phyloP scores from a whole-genome alignment of 1,140 invertebrate genomes.

The Mamestra configurata region DNA sequence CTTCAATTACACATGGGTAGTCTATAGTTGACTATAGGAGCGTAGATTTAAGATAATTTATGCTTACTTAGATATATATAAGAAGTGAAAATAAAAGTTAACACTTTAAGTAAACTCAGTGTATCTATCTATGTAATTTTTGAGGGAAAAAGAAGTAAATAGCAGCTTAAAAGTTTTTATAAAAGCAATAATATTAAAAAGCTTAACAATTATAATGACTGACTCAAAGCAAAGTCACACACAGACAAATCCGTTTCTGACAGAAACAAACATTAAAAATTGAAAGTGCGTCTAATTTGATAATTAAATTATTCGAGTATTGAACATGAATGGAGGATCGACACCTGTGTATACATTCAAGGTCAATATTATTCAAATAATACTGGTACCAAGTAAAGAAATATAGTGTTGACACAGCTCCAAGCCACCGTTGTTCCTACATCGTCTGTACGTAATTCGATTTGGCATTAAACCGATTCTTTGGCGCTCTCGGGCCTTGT shows the following conservation, averaged over 20 bases:
- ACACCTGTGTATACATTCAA: slow-evolving; percentile 43
- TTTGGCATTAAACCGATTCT: slow-evolving; percentile 52
- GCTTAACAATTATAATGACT: too few relatives aligned
- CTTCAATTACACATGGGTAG: background rate
- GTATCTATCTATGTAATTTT: too few relatives aligned
- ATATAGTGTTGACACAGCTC: slow-evolving; percentile 31
- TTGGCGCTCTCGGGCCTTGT: slow-evolving; percentile 39
- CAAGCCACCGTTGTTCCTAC: slow-evolving; percentile 9
- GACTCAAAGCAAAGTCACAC: background rate
- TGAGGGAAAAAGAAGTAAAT: too few relatives aligned
- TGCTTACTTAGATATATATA: too few relatives aligned
- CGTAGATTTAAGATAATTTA: too few relatives aligned
- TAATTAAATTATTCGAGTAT: slow-evolving; percentile 33
- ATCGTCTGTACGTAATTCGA: slow-evolving; percentile 40
- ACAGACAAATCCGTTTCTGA: slow-evolving; percentile 3
- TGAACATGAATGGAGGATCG: slow-evolving; percentile 5
- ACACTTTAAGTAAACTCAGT: too few relatives aligned
- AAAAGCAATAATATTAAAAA: too few relatives aligned
- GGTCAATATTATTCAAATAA: slow-evolving; percentile 23
- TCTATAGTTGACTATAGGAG: too few relatives aligned
- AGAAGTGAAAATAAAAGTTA: too few relatives aligned
- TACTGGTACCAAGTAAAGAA: background rate
- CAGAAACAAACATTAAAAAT: background rate
- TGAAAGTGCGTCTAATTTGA: slow-evolving; percentile 45
- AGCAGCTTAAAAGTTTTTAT: too few relatives aligned